Percentiles rank a stretch among this genome's conserved stretches.
Conservation (phyloP, 2,797 vertebrate genomes). For the Scomberomorus guttatus region DNA sequence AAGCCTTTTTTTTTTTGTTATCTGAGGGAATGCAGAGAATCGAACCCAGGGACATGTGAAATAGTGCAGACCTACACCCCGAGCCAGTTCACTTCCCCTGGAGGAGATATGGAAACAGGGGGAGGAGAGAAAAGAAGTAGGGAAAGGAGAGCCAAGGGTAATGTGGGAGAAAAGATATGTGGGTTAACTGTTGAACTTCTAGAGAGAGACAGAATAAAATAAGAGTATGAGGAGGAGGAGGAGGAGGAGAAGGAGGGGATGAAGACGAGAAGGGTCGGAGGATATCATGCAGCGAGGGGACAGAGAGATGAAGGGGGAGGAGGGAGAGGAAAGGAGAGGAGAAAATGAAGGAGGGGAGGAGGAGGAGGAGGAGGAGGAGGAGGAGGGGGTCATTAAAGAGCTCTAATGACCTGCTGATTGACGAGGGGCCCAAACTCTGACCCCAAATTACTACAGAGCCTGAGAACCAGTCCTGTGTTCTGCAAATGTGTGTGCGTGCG, state of each 20-base stretch:
- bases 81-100: constrained; percentile 56
- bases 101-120: constrained; percentile 59
- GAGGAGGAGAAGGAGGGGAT: constrained; percentile 13
- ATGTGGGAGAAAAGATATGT: constrained; percentile 23
- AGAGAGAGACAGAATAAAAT: constrained; percentile 34
- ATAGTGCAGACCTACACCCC: constrained; percentile 62
- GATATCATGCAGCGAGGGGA: constrained; percentile 42
- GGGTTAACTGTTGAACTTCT: constrained; percentile 26
- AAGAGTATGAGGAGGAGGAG: background rate
- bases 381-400: constrained; percentile 79
- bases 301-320: constrained; percentile 16
- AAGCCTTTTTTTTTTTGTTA: constrained; percentile 40
- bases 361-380: constrained; percentile 27
- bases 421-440: constrained; percentile 84
- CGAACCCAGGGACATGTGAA: constrained; percentile 61
- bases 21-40: constrained; percentile 69
- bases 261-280: constrained; percentile 17
- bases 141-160: constrained; percentile 25
- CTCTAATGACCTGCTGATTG: constrained; percentile 88
- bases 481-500: constrained; percentile 17
- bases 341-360: constrained; percentile 38
- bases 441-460: constrained; percentile 83
- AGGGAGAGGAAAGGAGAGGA: constrained; percentile 27
- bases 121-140: constrained; percentile 21
- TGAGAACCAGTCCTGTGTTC: constrained; percentile 79